These are phyloP conservation scores for Syrmaticus mikado DNA, from an alignment of 2,113 vertebrate genomes.

Conservation along the genomic window DNA sequence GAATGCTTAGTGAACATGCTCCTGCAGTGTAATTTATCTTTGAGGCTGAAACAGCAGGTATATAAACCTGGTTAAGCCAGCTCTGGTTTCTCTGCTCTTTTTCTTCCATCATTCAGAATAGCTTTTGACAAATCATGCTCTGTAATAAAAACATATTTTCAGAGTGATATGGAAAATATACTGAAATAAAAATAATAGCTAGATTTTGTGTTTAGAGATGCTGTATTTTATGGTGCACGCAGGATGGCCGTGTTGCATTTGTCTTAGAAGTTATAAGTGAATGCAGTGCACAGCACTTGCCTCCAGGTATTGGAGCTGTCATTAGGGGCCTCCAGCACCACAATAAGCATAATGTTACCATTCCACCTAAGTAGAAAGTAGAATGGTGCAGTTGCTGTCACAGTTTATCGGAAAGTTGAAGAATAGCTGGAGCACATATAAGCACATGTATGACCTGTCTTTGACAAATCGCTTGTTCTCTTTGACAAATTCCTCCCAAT, in stretches of 20 bases:
- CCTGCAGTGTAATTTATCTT: slow-evolving; percentile 63
- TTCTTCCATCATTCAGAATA: background rate
- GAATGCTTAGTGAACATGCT: slow-evolving; percentile 50
- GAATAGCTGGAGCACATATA: background rate
- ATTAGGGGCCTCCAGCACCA: background rate
- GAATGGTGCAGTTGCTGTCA: background rate
- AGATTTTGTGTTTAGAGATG: background rate
- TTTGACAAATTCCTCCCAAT: background rate
- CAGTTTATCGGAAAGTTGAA: background rate
- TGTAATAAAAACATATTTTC: slow-evolving; percentile 19
- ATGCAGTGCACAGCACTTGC: background rate
- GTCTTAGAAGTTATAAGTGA: background rate
- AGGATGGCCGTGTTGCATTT: background rate
- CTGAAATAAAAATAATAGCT: slow-evolving; percentile 22
- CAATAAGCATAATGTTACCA: background rate
- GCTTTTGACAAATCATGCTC: background rate
- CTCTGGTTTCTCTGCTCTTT: slow-evolving; percentile 23
- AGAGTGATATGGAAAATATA: slow-evolving; percentile 5
- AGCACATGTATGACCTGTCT: background rate
- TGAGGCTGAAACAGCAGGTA: slow-evolving; percentile 51
- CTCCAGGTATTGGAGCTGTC: background rate
- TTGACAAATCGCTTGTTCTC: background rate
- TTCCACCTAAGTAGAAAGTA: background rate
- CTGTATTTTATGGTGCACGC: background rate
- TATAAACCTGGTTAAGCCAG: slow-evolving; percentile 49